Percentiles rank a stretch among this genome's conserved stretches.
Conservation (phyloP, 1,140 invertebrate species). For the Eriosoma lanigerum region DNA sequence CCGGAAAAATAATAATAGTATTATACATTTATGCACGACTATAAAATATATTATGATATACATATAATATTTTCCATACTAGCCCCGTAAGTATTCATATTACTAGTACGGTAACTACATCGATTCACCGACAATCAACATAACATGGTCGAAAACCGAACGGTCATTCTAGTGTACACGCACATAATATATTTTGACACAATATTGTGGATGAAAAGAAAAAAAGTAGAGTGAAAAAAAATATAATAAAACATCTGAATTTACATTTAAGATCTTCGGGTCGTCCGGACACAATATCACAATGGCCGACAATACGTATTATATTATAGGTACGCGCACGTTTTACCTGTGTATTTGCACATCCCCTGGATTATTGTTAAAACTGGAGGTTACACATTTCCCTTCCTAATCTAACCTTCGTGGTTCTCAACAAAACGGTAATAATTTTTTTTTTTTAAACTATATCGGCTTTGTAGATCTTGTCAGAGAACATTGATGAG, state of each 20-base stretch:
- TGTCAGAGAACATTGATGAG: background rate
- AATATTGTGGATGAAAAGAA: too few relatives aligned
- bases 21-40: background rate
- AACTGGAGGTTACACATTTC: background rate
- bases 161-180: too few relatives aligned
- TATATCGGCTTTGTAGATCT: conserved; percentile 8
- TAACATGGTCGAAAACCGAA: too few relatives aligned
- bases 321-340: background rate
- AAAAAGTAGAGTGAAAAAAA: background rate
- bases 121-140: too few relatives aligned
- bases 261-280: conserved; percentile 25
- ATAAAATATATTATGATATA: too few relatives aligned
- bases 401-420: too few relatives aligned
- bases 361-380: background rate
- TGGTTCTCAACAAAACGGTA: conserved; percentile 20
- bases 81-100: too few relatives aligned
- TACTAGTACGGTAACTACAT: too few relatives aligned
- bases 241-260: background rate
- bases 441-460: background rate
- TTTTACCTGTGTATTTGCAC: conserved; percentile 22
- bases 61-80: background rate
- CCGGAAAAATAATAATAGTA: too few relatives aligned
- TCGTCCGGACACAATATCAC: background rate
- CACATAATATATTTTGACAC: too few relatives aligned
- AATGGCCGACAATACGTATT: background rate